Percentiles rank a stretch among this genome's conserved stretches.
phyloP scores from a whole-genome alignment of 2,113 vertebrate species.

The Emydura subglobosa region DNA sequence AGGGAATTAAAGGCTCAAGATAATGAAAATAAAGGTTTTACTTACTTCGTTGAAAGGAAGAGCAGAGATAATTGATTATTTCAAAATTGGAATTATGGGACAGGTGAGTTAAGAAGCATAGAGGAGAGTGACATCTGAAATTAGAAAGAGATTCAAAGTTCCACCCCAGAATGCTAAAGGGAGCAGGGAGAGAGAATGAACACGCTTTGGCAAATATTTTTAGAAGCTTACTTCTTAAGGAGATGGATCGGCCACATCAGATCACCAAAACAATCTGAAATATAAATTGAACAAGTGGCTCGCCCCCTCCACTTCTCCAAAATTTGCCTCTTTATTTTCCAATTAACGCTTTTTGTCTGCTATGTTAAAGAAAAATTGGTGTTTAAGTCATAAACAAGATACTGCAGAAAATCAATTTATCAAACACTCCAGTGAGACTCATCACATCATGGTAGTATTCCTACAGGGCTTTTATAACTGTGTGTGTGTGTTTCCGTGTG shows the following conservation, averaged over 20 bases:
- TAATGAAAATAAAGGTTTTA: not conserved
- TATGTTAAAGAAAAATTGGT: not conserved
- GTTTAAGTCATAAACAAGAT: not conserved
- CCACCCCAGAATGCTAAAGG: not conserved
- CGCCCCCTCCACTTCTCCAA: not conserved
- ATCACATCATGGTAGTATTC: not conserved
- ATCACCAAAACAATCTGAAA: not conserved
- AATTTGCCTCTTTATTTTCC: not conserved
- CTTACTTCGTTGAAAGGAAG: not conserved
- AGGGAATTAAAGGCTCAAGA: not conserved
- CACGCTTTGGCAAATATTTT: not conserved
- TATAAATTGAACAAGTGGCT: not conserved
- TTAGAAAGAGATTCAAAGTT: not conserved
- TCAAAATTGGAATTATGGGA: not conserved
- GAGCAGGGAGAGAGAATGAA: not conserved
- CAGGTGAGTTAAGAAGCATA: not conserved
- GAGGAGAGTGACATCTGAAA: not conserved
- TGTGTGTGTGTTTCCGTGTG: not conserved
- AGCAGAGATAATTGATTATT: not conserved
- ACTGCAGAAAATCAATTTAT: not conserved
- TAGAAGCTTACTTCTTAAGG: not conserved
- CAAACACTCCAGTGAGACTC: not conserved
- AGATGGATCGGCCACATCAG: not conserved
- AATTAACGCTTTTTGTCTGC: not conserved
- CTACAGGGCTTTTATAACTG: not conserved